phyloP scores from a whole-genome alignment of 2,113 vertebrate genomes.

The Astatoreochromis straeleni region DNA sequence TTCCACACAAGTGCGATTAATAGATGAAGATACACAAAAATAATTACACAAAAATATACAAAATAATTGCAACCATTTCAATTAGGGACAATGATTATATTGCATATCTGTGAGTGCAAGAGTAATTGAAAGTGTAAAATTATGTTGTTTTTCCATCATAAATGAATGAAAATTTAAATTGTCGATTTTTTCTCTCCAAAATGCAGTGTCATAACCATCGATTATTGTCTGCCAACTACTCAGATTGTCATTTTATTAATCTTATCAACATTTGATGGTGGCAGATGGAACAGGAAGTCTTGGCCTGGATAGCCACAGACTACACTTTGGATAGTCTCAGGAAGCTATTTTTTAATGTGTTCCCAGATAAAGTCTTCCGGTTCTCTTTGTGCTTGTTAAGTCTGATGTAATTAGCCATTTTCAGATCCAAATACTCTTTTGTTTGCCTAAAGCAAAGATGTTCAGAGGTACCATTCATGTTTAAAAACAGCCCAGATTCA shows the following conservation, averaged over 20 bases:
- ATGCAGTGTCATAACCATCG: background rate
- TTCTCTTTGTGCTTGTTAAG: background rate
- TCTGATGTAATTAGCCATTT: background rate
- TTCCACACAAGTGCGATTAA: background rate
- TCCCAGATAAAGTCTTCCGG: rapidly evolving
- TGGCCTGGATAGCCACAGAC: background rate
- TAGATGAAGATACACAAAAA: background rate
- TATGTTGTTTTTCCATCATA: background rate
- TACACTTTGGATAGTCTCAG: background rate
- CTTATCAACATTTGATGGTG: background rate
- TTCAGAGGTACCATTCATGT: background rate
- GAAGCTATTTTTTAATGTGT: background rate
- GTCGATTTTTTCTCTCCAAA: background rate
- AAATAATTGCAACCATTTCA: background rate
- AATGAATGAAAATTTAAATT: background rate
- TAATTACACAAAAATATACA: background rate
- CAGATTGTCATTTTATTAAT: background rate
- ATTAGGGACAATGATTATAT: background rate
- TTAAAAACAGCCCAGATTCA: background rate
- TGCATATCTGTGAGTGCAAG: background rate
- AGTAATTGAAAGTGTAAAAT: background rate
- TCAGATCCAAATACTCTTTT: background rate
- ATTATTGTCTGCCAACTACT: background rate
- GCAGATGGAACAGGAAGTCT: background rate
- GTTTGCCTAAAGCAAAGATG: background rate